Base-by-base conservation (phyloP, 92 coral and sea anemone species). In the Scolanthus callimorphus region DNA sequence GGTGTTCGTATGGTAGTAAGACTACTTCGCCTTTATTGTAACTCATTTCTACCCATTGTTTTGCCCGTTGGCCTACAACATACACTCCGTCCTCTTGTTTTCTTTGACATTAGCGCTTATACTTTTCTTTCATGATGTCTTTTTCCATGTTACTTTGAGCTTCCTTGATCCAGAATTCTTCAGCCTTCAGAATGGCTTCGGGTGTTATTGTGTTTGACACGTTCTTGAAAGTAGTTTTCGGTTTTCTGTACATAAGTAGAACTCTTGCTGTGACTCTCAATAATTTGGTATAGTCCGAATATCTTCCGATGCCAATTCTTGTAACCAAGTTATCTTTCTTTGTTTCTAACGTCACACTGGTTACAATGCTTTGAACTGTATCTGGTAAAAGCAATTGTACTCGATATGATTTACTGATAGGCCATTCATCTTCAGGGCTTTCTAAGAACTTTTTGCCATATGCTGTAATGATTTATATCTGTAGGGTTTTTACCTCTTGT, bases 401-500 rank as follows among this genome's bases (percentile, higher is more conserved):
- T 19, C 51, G n/a, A n/a, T 25, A 27, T 0, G 6, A 25, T 4
- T 20, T 29, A 41, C 25, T 47, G 60, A 59, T 69, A 0, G 77
- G 83, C 71, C 70, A 77, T 45, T 67, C 71, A 8, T 25, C 20
- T 60, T 77, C 70, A 1, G 52, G 31, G 22, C 2, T 61, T 19
- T 38, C 39, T 11, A 74, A 74, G 24, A 74, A 74, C 78, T 1
- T 62, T 51, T 50, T 78, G 78, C 73, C 83, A 70, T 12, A 19
- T 31, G n/a, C 78, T 70, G 34, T 34, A 17, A 17, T 27, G 22
- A 37, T 37, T 28, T 13, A 78, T 62, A 2, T 78, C 67, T 1
- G 25, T 29, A 30, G 78, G 67, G 11, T 52, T 69, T 59, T 69
- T 78, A 13, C 84, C 84, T 13, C 78, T 51, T 28, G 78, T 78